Evolutionary conservation across 2,797 vertebrate species (phyloP).

Genomic region (Amblyraja radiata): DNA sequence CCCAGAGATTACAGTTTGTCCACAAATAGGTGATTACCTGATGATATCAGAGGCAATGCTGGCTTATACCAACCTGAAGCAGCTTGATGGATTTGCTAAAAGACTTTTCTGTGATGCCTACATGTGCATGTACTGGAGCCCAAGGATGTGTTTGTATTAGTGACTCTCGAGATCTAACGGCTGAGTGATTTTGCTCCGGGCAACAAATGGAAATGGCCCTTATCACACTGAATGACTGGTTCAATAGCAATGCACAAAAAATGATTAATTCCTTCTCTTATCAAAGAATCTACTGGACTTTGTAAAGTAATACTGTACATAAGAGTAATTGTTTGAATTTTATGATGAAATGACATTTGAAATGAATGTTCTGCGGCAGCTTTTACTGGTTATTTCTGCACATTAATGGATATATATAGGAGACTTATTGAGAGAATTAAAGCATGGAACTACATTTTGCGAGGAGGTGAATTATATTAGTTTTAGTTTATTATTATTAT

Average conservation of each 20-base stretch:
- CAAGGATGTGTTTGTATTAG: slow-evolving; percentile 39
- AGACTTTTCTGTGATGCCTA: slow-evolving; percentile 65
- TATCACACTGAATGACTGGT: too few relatives aligned
- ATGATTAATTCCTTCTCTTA: neutral
- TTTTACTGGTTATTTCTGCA: neutral
- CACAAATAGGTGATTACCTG: slow-evolving; percentile 58
- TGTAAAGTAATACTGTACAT: neutral
- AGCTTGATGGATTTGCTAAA: slow-evolving; percentile 52
- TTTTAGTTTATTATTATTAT: too few relatives aligned
- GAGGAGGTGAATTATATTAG: too few relatives aligned
- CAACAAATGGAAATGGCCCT: neutral
- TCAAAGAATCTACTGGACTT: neutral
- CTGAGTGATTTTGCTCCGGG: neutral
- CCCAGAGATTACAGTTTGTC: slow-evolving; percentile 63
- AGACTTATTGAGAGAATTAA: neutral
- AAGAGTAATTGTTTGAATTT: neutral
- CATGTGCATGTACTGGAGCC: slow-evolving; percentile 65
- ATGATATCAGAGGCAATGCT: slow-evolving; percentile 54
- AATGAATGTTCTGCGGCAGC: neutral
- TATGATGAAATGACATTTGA: neutral
- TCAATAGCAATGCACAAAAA: too few relatives aligned
- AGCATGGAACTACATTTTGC: neutral
- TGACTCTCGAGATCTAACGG: neutral
- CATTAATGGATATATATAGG: neutral
- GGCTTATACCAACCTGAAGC: slow-evolving; percentile 46